Evolutionary conservation across 2,888 invertebrate species (phyloP).

Genomic region (Auanema sp.): DNA sequence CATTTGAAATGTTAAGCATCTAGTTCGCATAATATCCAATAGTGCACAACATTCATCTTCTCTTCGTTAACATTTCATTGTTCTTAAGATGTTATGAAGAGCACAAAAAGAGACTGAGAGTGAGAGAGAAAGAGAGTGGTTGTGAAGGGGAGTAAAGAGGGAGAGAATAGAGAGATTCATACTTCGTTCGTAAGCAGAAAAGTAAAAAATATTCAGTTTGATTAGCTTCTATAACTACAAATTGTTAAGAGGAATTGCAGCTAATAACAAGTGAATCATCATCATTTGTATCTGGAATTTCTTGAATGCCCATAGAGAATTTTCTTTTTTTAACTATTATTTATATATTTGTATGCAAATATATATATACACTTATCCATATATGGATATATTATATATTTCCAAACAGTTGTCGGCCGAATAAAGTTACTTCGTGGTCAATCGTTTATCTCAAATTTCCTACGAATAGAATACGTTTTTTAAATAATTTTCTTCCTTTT

Average conservation of each 20-base stretch:
- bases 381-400: no score
- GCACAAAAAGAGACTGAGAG: constrained; percentile 23
- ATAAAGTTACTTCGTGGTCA: not conserved
- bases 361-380: no score
- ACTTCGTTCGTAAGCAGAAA: constrained; percentile 20
- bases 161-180: constrained; percentile 18
- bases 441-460: constrained; percentile 13
- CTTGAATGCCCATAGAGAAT: no score
- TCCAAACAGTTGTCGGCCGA: no score
- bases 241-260: no score
- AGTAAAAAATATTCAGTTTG: constrained; percentile 2
- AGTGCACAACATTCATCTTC: constrained; percentile 4
- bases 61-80: constrained; percentile 5
- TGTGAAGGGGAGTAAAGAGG: no score
- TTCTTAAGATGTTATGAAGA: constrained; percentile 1
- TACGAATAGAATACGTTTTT: not conserved
- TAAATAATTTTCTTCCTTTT: constrained; percentile 1
- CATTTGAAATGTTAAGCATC: no score
- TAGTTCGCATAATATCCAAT: constrained; percentile 1
- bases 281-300: no score
- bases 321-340: no score
- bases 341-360: no score
- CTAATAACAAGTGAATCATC: no score
- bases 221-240: constrained; percentile 2
- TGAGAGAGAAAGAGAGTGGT: not conserved